A percentile compares a stretch with the other conserved stretches of the same genome.
Evolutionary conservation across 2,797 vertebrate species (phyloP).

Genomic region (Bryconaethiops microstoma): DNA sequence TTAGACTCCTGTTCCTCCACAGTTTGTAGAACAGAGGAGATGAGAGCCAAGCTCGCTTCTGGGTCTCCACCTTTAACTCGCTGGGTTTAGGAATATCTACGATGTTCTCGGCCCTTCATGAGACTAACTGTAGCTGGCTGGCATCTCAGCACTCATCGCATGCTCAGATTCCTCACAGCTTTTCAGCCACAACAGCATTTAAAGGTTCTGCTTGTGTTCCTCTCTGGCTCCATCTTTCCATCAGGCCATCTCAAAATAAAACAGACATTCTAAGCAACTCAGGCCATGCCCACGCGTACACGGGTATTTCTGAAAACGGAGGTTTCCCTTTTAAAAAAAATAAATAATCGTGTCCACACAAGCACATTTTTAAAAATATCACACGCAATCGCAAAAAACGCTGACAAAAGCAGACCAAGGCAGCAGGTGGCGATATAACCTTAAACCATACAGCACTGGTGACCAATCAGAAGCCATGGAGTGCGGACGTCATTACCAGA

Average conservation of each 20-base stretch:
- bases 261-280: background rate
- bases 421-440: too few species aligned
- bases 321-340: too few species aligned
- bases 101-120: background rate
- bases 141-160: background rate
- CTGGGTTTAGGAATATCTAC: background rate
- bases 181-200: too few species aligned
- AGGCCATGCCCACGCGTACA: too few species aligned
- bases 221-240: background rate
- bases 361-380: too few species aligned
- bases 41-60: constrained; percentile 18
- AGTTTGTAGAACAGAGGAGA: constrained; percentile 31
- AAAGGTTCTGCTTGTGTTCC: background rate
- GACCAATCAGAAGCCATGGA: too few species aligned
- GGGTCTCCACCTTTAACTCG: constrained; percentile 5
- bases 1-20: constrained; percentile 55
- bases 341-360: too few species aligned
- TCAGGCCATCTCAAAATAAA: background rate
- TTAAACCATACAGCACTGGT: too few species aligned
- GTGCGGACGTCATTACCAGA: too few species aligned
- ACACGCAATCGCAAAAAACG: too few species aligned
- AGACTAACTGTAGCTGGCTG: background rate
- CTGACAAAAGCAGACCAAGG: too few species aligned
- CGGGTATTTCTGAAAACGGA: too few species aligned
- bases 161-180: background rate